Evolutionary conservation across 2,113 vertebrate genomes (phyloP).

Genomic region (Seriola quinqueradiata): DNA sequence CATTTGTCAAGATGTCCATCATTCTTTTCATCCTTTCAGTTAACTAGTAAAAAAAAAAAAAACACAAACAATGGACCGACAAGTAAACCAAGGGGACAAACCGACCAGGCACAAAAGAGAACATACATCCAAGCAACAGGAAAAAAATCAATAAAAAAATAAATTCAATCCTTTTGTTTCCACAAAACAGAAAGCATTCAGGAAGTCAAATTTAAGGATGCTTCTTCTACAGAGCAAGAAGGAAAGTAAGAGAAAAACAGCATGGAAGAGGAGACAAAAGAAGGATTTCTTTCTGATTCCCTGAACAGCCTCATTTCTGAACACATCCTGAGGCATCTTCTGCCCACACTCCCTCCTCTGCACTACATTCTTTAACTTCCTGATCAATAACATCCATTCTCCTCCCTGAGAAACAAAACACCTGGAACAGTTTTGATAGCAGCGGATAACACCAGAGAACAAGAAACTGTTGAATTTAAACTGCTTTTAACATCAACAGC

Average conservation of each 20-base stretch:
- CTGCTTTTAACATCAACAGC: neutral
- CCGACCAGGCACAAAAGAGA: neutral
- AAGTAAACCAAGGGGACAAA: neutral
- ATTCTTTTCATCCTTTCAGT: no score
- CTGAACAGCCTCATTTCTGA: constrained; percentile 37
- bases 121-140: neutral
- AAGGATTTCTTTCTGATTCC: constrained; percentile 16
- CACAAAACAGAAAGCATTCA: neutral
- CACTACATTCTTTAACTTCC: constrained; percentile 38
- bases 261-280: constrained; percentile 18
- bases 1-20: neutral
- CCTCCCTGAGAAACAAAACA: constrained; percentile 40
- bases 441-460: constrained; percentile 12
- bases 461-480: neutral
- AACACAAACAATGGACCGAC: neutral
- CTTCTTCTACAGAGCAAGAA: neutral
- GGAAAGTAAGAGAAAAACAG: neutral
- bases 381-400: constrained; percentile 60
- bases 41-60: no score
- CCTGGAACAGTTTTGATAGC: constrained; percentile 17
- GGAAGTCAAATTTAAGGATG: neutral
- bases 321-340: constrained; percentile 32
- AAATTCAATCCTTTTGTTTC: neutral
- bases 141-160: neutral
- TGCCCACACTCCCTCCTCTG: constrained; percentile 24